Evolutionary conservation across 2,797 vertebrate genomes (phyloP).

Genomic region (Anisognathus igniventris): DNA sequence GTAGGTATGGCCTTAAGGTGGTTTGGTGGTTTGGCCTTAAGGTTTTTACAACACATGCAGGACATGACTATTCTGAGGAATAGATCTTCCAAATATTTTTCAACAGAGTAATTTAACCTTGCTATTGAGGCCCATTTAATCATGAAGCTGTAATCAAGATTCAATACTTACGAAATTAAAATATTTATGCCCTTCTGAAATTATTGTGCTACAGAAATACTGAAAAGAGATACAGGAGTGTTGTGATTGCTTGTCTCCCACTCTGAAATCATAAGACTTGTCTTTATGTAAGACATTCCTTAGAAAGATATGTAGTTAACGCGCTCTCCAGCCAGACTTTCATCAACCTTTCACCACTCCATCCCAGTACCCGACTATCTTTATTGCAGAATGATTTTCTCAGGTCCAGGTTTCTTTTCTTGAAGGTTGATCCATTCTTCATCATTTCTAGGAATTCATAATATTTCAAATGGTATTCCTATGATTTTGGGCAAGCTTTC

Average conservation of each 20-base stretch:
- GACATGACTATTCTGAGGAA: background rate
- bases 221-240: background rate
- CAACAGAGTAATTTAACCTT: background rate
- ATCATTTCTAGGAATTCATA: background rate
- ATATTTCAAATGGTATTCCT: background rate
- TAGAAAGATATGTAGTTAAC: background rate
- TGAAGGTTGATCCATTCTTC: background rate
- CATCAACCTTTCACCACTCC: background rate
- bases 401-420: background rate
- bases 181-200: background rate
- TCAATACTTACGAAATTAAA: background rate
- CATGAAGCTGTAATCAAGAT: background rate
- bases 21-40: background rate
- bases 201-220: background rate
- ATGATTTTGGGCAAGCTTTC: background rate
- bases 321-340: background rate
- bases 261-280: background rate
- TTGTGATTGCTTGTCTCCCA: background rate
- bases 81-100: background rate
- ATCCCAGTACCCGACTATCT: background rate
- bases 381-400: background rate
- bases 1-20: background rate
- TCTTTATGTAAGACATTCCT: background rate
- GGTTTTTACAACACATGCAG: background rate
- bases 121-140: background rate